These are phyloP conservation scores for Rhinoraja longicauda DNA, from an alignment of 2,797 vertebrate species.

Conservation along the genomic window DNA sequence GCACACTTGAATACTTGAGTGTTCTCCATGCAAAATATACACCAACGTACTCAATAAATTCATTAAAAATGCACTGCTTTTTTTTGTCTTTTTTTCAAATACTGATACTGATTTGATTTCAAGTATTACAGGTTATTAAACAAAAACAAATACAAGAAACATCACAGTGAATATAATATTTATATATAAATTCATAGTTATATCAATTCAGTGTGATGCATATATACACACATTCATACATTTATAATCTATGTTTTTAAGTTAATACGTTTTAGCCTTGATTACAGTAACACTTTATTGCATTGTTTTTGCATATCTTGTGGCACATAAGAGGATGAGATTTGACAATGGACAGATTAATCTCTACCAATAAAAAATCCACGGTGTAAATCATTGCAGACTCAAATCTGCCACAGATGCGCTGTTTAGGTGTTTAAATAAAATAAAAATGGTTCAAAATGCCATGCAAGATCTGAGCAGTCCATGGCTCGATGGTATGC, in stretches of 20 bases:
- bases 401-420: neutral
- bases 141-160: slow-evolving; percentile 82
- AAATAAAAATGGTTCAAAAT: slow-evolving; percentile 8
- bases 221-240: slow-evolving; percentile 42
- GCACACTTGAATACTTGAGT: slow-evolving; percentile 73
- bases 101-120: slow-evolving; percentile 91
- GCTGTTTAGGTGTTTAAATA: neutral
- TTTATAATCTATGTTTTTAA: slow-evolving; percentile 58
- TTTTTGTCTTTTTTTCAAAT: slow-evolving; percentile 61
- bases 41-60: slow-evolving; percentile 66
- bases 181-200: slow-evolving; percentile 18
- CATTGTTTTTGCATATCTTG: slow-evolving; percentile 99
- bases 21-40: slow-evolving; percentile 81
- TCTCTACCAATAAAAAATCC: neutral
- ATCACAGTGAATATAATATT: slow-evolving; percentile 57
- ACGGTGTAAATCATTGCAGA: slow-evolving; percentile 1
- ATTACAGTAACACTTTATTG: slow-evolving; percentile 92
- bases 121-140: slow-evolving; percentile 89
- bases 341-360: neutral
- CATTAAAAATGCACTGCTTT: slow-evolving; percentile 63
- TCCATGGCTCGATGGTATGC: neutral
- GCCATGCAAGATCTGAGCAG: slow-evolving; percentile 2
- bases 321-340: slow-evolving; percentile 60
- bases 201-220: slow-evolving; percentile 48
- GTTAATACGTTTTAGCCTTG: slow-evolving; percentile 59